These are phyloP conservation scores for Nomada fucata DNA, from an alignment of 2,888 invertebrate genomes.

Conservation along the genomic window DNA sequence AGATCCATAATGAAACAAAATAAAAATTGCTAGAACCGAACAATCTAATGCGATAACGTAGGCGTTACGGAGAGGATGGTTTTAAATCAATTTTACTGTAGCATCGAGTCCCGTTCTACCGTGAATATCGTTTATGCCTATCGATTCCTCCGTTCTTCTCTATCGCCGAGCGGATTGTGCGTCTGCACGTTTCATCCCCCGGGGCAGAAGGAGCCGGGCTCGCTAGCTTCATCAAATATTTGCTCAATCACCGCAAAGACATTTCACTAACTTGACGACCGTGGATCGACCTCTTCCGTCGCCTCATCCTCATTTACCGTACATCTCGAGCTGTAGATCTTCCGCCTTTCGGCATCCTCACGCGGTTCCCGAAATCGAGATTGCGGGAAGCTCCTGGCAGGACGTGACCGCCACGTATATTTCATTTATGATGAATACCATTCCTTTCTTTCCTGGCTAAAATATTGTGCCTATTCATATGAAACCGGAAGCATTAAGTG, in stretches of 20 bases:
- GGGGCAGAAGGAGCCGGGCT: constrained; percentile 69
- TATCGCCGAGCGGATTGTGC: constrained; percentile 47
- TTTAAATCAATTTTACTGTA: constrained; percentile 40
- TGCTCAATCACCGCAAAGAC: constrained; percentile 84
- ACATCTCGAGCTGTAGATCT: constrained; percentile 37
- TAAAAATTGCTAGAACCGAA: too few relatives aligned
- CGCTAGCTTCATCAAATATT: constrained; percentile 82
- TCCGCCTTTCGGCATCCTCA: constrained; percentile 28
- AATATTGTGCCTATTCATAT: background rate
- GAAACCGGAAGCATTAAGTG: too few relatives aligned
- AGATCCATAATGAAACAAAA: too few relatives aligned
- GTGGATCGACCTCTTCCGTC: constrained; percentile 74
- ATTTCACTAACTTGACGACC: constrained; percentile 81
- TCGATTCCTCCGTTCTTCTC: constrained; percentile 59
- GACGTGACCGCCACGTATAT: background rate
- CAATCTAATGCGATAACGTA: background rate
- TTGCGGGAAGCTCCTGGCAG: constrained; percentile 54
- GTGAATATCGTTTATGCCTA: constrained; percentile 53
- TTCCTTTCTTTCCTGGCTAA: background rate
- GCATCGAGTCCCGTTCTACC: constrained; percentile 13
- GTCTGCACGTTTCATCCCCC: constrained; percentile 62
- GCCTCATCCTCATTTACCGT: constrained; percentile 62
- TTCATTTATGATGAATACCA: background rate
- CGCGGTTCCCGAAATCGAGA: constrained; percentile 33
- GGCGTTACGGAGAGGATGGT: background rate